Evolutionary conservation across 2,888 invertebrate genomes (phyloP).

Genomic region (Rhimphoctona megacephalus): DNA sequence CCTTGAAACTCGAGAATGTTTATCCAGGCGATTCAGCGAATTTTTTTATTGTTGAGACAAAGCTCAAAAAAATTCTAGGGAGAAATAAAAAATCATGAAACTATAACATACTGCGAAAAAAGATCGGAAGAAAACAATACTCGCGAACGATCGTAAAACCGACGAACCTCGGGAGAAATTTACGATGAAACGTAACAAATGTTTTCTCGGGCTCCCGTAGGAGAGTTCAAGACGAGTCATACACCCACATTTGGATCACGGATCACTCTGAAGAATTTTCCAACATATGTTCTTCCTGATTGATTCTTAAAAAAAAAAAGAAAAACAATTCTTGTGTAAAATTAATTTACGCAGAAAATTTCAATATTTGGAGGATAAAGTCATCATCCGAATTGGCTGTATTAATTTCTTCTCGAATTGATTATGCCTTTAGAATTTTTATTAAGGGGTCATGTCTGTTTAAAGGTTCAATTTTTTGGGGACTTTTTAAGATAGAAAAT

Average conservation of each 20-base stretch:
- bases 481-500: no score
- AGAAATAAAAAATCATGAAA: conserved; percentile 1
- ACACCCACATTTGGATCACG: conserved; percentile 13
- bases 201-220: not conserved
- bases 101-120: not conserved
- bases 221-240: conserved; percentile 14
- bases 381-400: no score
- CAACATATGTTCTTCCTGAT: not conserved
- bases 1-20: conserved; percentile 21
- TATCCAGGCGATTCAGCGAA: conserved; percentile 25
- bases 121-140: conserved; percentile 16
- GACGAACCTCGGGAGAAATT: conserved; percentile 37
- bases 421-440: no score
- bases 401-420: no score
- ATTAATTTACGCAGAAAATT: not conserved
- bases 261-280: not conserved
- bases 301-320: not conserved
- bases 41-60: conserved; percentile 17
- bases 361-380: not conserved
- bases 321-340: not conserved
- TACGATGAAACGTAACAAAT: conserved; percentile 52
- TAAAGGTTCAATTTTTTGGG: no score
- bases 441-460: no score
- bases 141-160: conserved; percentile 33
- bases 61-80: not conserved